Evolutionary conservation across 2,113 vertebrate genomes (phyloP), one percentile per base, ranked within the genome.

Genomic region (Sinocyclocheilus grahami): DNA sequence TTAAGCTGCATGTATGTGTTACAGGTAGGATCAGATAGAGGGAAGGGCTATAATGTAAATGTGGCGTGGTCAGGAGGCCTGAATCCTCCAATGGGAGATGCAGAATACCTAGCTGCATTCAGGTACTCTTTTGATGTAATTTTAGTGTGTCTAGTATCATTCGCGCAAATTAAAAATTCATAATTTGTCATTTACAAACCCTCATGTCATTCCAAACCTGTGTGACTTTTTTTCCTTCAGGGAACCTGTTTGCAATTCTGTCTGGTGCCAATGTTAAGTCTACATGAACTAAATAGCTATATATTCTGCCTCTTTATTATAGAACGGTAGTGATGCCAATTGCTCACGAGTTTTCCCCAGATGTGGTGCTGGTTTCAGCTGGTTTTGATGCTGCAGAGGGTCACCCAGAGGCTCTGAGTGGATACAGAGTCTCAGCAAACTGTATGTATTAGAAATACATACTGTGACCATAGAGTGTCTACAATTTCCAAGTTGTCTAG

Each of bases 311-410:
- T 83, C 16, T 90, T 1, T 86, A 30, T 58, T 53, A 2, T 92
- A 99, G 97, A 94, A 96, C 93, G 0, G 95, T 99, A 85, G 97
- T 99, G 94, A 98, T 97, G 96, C 97, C 98, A 0, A 96, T 99
- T 0, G 97, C 97, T 14, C 95, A 94, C 0, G 95, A 99, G 91
- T 99, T 99, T 88, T 95, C 93, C 63, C 98, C 98, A 0, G 96
- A 99, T 0, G 92, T 99, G 92, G 97, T 99, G 89, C 93, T 99
- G 89, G 97, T 99, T 74, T 99, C 98, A 0, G 96, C 97, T 0
- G 97, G 97, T 62, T 99, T 99, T 63, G 97, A 98, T 30, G 97
- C 98, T 0, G 96, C 96, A 0, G 96, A 97, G 5, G 97, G 97
- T 8, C 97, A 98, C 83, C 93, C 96, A 0, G 89, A 96, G 0